Conservation (phyloP, 2,888 invertebrate genomes). For the Aphodius granarius region DNA sequence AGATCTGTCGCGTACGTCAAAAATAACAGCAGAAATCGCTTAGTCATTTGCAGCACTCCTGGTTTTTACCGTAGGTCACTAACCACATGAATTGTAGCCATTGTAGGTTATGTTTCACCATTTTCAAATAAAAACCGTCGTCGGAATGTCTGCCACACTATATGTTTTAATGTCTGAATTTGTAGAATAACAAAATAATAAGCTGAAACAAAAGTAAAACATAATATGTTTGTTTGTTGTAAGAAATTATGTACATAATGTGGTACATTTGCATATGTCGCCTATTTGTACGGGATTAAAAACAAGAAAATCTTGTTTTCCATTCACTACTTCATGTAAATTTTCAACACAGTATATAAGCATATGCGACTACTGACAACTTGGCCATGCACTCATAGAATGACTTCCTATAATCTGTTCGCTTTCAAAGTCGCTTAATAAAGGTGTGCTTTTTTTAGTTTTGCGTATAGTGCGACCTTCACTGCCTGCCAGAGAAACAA, state of each 20-base stretch:
- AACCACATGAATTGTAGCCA: no score
- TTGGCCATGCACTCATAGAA: background rate
- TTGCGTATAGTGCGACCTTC: background rate
- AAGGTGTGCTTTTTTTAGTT: background rate
- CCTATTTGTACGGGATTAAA: background rate
- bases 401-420: background rate
- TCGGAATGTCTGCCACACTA: no score
- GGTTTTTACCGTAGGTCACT: no score
- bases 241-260: background rate
- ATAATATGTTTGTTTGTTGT: background rate
- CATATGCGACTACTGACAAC: background rate
- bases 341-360: background rate
- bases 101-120: background rate
- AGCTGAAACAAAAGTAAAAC: no score
- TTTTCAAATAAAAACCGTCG: background rate
- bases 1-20: no score
- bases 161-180: no score
- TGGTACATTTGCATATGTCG: background rate
- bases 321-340: background rate
- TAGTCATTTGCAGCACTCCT: no score
- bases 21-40: background rate
- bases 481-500: background rate
- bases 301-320: background rate
- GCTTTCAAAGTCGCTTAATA: background rate
- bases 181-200: no score